Evolutionary conservation across 2,888 invertebrate genomes (phyloP).

Genomic region (Drosophila merina): DNA sequence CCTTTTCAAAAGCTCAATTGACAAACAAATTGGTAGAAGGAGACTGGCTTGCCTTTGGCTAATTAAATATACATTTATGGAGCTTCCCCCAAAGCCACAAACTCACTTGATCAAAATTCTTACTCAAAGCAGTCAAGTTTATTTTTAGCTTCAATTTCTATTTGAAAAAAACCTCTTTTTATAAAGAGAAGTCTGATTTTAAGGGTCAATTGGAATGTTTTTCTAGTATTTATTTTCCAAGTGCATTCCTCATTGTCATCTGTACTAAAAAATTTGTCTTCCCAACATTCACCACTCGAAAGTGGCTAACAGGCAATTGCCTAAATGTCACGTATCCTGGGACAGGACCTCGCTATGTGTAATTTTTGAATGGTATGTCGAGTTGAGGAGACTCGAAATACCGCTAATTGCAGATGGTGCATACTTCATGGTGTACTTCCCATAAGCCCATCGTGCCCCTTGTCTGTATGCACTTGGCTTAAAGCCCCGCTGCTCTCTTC

Average conservation of each 20-base stretch:
- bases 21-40: constrained; percentile 29
- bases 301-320: constrained; percentile 61
- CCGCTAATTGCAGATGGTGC: constrained; percentile 71
- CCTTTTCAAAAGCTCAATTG: constrained; percentile 42
- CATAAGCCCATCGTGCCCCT: constrained; percentile 8
- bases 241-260: constrained; percentile 3
- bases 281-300: constrained; percentile 50
- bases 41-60: constrained; percentile 51
- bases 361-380: constrained; percentile 53
- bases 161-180: neutral
- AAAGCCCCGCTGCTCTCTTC: constrained; percentile 36
- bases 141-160: neutral
- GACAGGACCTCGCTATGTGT: constrained; percentile 38
- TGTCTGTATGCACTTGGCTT: constrained; percentile 57
- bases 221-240: neutral
- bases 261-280: constrained; percentile 1
- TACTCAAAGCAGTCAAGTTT: neutral
- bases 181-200: no score
- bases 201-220: neutral
- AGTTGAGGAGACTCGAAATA: constrained; percentile 9
- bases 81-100: constrained; percentile 53
- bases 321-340: constrained; percentile 69
- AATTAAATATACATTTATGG: constrained; percentile 75
- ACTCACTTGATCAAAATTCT: neutral
- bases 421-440: constrained; percentile 37